Evolutionary conservation across 2,113 vertebrate species (phyloP).

Genomic region (Cyanocitta stelleri): DNA sequence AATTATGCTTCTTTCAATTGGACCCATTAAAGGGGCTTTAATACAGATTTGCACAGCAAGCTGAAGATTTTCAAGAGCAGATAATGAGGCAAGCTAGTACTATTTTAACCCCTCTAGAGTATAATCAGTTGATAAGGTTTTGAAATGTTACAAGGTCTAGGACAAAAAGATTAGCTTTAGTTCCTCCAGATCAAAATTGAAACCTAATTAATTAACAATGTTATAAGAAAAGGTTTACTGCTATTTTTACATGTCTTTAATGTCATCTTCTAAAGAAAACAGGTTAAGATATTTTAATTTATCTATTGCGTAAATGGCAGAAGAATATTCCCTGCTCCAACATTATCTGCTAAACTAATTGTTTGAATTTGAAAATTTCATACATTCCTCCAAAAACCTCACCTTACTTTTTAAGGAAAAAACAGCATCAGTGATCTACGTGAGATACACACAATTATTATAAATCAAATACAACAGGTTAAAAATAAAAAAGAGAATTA

Average conservation of each 20-base stretch:
- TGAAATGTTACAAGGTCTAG: constrained; percentile 80
- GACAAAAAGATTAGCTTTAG: constrained; percentile 83
- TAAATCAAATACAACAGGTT: not conserved
- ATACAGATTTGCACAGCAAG: constrained; percentile 83
- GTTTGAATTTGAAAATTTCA: not conserved
- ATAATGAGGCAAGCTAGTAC: constrained; percentile 85
- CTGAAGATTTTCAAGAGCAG: constrained; percentile 74
- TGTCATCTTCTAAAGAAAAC: not conserved
- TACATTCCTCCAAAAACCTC: not conserved
- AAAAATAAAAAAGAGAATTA: not conserved
- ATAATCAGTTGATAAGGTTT: constrained; percentile 75
- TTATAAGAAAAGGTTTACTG: constrained; percentile 63
- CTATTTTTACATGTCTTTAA: constrained; percentile 56
- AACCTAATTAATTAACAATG: constrained; percentile 77
- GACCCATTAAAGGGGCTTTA: constrained; percentile 76
- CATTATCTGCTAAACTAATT: not conserved
- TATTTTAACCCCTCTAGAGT: constrained; percentile 81
- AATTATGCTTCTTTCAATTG: constrained; percentile 70
- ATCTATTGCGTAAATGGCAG: not conserved
- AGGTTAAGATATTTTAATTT: not conserved
- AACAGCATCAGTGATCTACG: not conserved
- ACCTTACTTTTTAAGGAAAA: not conserved
- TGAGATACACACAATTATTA: not conserved
- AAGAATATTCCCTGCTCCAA: not conserved
- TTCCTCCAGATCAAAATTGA: constrained; percentile 77